Evolutionary conservation across 2,113 vertebrate genomes (phyloP).

Genomic region (Marmota monax): DNA sequence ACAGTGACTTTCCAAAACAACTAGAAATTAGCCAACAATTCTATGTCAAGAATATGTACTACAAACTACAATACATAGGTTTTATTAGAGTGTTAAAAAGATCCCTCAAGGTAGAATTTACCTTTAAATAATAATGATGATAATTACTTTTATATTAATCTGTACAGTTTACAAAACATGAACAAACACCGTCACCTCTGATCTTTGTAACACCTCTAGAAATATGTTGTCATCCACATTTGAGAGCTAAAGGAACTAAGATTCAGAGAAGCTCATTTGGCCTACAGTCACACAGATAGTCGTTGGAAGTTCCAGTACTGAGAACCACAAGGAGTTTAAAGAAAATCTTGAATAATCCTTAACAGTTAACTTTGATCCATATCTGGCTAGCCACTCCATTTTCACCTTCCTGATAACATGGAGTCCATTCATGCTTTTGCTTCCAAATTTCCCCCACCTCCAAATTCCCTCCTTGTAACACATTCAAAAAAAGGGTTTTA

Average conservation of each 20-base stretch:
- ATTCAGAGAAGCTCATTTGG: background rate
- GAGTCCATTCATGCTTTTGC: background rate
- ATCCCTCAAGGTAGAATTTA: background rate
- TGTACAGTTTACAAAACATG: background rate
- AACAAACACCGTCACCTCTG: background rate
- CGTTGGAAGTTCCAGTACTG: background rate
- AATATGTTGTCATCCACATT: background rate
- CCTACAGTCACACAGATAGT: background rate
- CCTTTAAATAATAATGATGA: background rate
- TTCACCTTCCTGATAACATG: background rate
- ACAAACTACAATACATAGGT: background rate
- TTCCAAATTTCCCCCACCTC: background rate
- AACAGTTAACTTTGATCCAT: background rate
- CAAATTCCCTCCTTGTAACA: background rate
- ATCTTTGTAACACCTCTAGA: background rate
- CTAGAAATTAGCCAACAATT: background rate
- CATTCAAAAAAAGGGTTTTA: background rate
- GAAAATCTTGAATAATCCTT: constrained; percentile 1
- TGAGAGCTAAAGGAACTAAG: background rate
- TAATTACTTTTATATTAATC: background rate
- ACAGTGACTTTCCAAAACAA: background rate
- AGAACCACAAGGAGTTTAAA: background rate
- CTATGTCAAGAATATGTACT: background rate
- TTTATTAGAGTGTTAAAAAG: background rate
- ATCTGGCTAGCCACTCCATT: background rate